Base-by-base conservation (phyloP, 2,888 invertebrate species). In the Cylloceria caligata region DNA sequence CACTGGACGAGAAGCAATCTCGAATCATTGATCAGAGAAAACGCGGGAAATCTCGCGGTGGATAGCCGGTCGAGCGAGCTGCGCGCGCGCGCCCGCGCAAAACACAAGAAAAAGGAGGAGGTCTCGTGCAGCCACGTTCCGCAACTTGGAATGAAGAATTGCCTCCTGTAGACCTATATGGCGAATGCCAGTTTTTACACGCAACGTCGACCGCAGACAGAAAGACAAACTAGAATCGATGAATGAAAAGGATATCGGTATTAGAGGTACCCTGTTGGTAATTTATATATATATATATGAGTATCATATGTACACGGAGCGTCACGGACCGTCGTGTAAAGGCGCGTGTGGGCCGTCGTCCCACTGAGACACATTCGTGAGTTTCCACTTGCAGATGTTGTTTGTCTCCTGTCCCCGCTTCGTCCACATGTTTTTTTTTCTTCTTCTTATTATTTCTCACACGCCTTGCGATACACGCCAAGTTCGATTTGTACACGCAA, bases 21-120 rank as follows among this genome's bases (percentile, higher is more conserved):
- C 80, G 83, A 88, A 88, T 87, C 89, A 89, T 88, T 89, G 89
- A 89, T 89, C 87, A 86, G 64, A 79, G 86, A 88, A 88, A 87
- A 87, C 84, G 86, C 87, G 88, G 86, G 88, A 88, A 88, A 87
- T 81, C 83, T 77, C 52, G 45, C 64, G 36, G 21, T n/a, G n/a
- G 5, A 64, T 2, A 71, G 73, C 55, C 49, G 69, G 64, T 65
- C 67, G 49, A 67, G 24, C 71, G 60, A 77, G 52, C 19, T 71
- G 57, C 60, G 39, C 36, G 36, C 60, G 60, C 34, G 49, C 69
- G 74, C 49, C 34, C 62, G 71, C 64, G 72, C 21, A 64, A 68
- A 55, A 76, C 45, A 11, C 13, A 30, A 30, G 42, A 68, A 47
- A 52, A 65, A 67, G 68, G 62, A 68, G 52, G 24, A 52, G 64